phyloP scores from a whole-genome alignment of 2,113 vertebrate species.

The Myrmophylax atrothorax region DNA sequence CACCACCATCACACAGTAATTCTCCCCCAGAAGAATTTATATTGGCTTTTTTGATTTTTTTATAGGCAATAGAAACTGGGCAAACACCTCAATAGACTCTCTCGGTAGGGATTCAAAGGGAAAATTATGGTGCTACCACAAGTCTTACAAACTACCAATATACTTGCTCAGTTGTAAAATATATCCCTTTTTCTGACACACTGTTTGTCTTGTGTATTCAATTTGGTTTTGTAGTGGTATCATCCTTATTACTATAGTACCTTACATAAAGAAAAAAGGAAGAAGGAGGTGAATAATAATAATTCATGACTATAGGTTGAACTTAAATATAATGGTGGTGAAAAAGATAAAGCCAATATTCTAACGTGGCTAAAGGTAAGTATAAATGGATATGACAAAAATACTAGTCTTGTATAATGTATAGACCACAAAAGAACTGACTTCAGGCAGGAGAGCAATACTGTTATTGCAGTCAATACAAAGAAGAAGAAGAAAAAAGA shows the following conservation, averaged over 20 bases:
- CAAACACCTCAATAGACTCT: background rate
- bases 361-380: background rate
- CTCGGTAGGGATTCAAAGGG: fast-evolving
- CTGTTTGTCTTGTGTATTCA: background rate
- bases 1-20: background rate
- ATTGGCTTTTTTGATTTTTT: background rate
- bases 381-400: background rate
- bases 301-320: background rate
- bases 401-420: background rate
- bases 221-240: background rate
- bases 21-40: background rate
- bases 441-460: background rate
- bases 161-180: background rate
- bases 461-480: background rate
- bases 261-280: background rate
- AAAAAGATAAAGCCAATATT: background rate
- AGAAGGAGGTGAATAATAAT: background rate
- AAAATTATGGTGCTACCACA: background rate
- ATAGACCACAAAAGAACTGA: background rate
- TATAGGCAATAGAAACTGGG: background rate
- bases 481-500: background rate
- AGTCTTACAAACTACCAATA: background rate
- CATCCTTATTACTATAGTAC: background rate
- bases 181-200: background rate
- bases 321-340: background rate